Conservation (phyloP, 2,113 vertebrate species). For the Neogobius melanostomus region DNA sequence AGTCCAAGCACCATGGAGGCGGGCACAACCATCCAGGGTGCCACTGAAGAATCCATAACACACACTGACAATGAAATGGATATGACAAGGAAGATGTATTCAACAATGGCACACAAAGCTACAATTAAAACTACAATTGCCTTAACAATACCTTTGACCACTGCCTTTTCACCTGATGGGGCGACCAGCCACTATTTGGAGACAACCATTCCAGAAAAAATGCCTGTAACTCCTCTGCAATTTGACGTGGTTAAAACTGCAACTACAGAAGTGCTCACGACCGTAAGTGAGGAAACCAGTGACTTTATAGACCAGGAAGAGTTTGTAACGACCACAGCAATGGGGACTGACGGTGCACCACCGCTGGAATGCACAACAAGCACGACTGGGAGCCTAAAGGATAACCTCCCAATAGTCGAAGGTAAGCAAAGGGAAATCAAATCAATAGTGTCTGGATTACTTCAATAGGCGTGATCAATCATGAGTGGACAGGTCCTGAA, state of each 20-base stretch:
- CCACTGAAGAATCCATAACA: constrained; percentile 31
- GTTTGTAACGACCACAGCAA: constrained; percentile 21
- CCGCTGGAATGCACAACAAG: constrained; percentile 37
- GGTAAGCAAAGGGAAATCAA: constrained; percentile 66
- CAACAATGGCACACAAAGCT: constrained; percentile 43
- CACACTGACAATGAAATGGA: constrained; percentile 16
- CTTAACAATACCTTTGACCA: constrained; percentile 28
- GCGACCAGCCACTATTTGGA: constrained; percentile 19
- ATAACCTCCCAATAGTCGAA: constrained; percentile 47
- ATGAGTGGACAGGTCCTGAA: constrained; percentile 38
- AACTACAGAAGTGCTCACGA: constrained; percentile 2
- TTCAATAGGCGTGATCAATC: constrained; percentile 59
- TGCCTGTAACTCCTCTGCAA: constrained; percentile 17
- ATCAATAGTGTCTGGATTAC: constrained; percentile 47
- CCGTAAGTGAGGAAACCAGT: constrained; percentile 1
- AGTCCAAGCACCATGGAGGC: constrained; percentile 26
- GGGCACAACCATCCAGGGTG: constrained; percentile 16
- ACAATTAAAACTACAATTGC: constrained; percentile 57
- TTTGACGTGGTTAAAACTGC: constrained; percentile 17
- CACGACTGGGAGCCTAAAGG: constrained; percentile 42
- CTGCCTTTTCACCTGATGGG: constrained; percentile 29
- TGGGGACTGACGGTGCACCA: constrained; percentile 16
- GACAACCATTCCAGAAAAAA: constrained; percentile 18
- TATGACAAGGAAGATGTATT: constrained; percentile 18
- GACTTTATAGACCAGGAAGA: constrained; percentile 18